Percentiles rank a stretch among this genome's conserved stretches.
These are phyloP conservation scores for Sus cebifrons DNA, from an alignment of 2,797 vertebrate genomes.

Conservation along the genomic window DNA sequence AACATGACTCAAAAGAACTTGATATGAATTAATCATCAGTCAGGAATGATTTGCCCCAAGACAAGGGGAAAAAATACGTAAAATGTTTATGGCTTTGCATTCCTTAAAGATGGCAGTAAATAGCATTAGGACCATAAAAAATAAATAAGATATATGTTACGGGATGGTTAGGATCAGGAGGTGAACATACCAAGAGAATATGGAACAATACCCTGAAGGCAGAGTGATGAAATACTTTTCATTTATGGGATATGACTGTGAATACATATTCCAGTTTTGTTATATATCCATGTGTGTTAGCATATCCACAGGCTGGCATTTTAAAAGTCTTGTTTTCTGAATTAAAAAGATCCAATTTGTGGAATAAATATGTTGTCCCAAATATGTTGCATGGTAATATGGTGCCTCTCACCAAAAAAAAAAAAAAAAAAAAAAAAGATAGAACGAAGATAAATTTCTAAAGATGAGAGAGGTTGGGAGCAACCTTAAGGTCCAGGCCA, in stretches of 20 bases:
- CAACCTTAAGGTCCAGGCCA: not conserved
- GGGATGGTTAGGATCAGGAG: not conserved
- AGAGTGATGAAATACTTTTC: not conserved
- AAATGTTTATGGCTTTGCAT: not conserved
- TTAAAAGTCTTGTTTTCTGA: constrained; percentile 6
- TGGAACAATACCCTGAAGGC: not conserved
- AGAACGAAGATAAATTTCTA: not conserved
- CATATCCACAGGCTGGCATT: not conserved
- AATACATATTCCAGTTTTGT: not conserved
- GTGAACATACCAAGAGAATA: not conserved
- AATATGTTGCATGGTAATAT: not conserved
- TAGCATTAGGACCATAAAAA: not conserved
- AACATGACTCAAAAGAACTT: not conserved
- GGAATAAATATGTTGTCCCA: not conserved
- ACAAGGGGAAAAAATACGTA: not conserved
- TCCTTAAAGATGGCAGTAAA: not conserved
- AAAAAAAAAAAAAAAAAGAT: not conserved
- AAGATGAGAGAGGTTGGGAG: not conserved
- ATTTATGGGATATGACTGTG: not conserved
- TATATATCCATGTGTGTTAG: not conserved
- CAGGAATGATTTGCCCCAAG: not conserved
- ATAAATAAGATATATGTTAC: not conserved
- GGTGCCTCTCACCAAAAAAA: not conserved
- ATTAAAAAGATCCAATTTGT: not conserved
- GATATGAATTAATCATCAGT: not conserved